Percentiles rank a stretch among this genome's conserved stretches.
phyloP scores from a whole-genome alignment of 2,888 invertebrate species.

The Mechanitis mazaeus region DNA sequence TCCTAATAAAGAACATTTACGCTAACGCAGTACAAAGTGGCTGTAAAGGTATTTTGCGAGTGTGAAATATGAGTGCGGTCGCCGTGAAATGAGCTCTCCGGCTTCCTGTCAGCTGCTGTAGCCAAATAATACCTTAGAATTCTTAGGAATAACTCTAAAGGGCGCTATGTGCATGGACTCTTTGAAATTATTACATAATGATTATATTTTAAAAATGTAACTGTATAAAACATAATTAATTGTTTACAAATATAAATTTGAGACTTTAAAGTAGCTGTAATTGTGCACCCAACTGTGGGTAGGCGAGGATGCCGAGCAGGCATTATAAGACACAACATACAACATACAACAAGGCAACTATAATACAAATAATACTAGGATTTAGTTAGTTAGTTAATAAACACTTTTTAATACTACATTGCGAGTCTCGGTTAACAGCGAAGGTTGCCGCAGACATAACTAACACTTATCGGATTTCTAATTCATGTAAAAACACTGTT shows the following conservation, averaged over 20 bases:
- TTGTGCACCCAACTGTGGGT: background rate
- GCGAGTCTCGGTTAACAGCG: conserved; percentile 30
- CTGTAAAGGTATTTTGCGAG: conserved; percentile 55
- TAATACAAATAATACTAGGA: conserved; percentile 4
- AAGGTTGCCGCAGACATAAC: conserved; percentile 6
- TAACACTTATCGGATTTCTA: background rate
- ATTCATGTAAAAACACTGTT: background rate
- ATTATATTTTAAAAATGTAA: background rate
- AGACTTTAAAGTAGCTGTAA: background rate
- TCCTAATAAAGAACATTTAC: conserved; percentile 44
- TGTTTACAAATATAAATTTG: no score
- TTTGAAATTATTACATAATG: background rate
- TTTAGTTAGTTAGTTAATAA: background rate
- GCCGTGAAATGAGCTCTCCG: conserved; percentile 66
- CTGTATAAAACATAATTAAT: no score
- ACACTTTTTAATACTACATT: conserved; percentile 3
- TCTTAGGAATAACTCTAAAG: no score
- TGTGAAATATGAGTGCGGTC: conserved; percentile 65
- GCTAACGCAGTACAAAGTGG: conserved; percentile 31
- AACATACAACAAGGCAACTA: conserved; percentile 2
- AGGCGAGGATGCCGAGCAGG: background rate
- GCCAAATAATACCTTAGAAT: background rate
- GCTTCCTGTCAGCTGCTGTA: conserved; percentile 39
- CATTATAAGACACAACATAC: conserved; percentile 2
- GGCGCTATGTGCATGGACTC: background rate